A percentile compares a stretch with the other conserved stretches of the same genome.
Evolutionary conservation across 2,888 invertebrate genomes (phyloP).

Genomic region (Synergus laeviventris): DNA sequence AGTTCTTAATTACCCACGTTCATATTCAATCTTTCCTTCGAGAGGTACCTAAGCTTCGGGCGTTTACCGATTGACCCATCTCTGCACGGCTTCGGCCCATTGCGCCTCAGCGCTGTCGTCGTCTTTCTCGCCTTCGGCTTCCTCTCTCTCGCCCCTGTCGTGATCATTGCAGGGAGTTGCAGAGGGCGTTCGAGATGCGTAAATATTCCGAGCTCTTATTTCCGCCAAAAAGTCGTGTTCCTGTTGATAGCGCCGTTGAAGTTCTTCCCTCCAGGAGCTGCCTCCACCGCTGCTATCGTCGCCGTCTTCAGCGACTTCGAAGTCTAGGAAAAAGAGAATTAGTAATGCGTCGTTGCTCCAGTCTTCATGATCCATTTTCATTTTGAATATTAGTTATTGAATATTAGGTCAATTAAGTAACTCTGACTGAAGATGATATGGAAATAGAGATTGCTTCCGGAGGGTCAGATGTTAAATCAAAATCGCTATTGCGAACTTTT

Average conservation of each 20-base stretch:
- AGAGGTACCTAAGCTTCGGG: neutral
- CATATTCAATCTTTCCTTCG: neutral
- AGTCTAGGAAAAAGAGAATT: conserved; percentile 77
- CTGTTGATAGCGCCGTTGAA: conserved; percentile 79
- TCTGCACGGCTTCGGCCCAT: conserved; percentile 82
- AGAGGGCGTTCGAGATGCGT: conserved; percentile 65
- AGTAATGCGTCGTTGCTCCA: neutral
- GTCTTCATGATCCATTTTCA: neutral
- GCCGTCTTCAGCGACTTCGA: conserved; percentile 83
- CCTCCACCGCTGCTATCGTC: conserved; percentile 79
- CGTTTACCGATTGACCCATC: conserved; percentile 83
- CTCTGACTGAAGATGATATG: neutral
- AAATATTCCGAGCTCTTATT: conserved; percentile 77
- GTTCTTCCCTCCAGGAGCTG: conserved; percentile 78
- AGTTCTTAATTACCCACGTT: neutral
- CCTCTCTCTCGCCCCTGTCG: conserved; percentile 74
- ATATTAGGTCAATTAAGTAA: neutral
- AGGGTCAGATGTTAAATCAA: conserved; percentile 36
- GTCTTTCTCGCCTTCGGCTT: conserved; percentile 77
- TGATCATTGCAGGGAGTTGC: conserved; percentile 64
- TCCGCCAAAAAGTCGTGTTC: conserved; percentile 80
- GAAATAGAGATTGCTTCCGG: conserved; percentile 1
- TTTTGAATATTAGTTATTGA: neutral
- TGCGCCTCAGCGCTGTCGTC: conserved; percentile 73
- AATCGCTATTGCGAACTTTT: conserved; percentile 39